phyloP scores from a whole-genome alignment of 2,888 invertebrate species.

The Seira musarum region DNA sequence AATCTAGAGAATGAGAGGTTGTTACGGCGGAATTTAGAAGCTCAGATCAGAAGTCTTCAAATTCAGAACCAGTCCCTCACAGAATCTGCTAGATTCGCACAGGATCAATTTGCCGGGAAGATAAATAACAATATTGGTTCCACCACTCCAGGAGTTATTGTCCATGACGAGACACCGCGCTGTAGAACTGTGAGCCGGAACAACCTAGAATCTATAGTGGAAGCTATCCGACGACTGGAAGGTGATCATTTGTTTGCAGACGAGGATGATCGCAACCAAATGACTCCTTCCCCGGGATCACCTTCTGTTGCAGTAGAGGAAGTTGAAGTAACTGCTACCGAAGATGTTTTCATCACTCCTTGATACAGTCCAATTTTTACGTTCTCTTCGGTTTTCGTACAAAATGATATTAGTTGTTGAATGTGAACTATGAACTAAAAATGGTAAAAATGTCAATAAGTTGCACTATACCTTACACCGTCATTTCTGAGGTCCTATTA shows the following conservation, averaged over 20 bases:
- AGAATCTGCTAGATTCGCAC: slow-evolving; percentile 44
- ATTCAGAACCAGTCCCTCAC: slow-evolving; percentile 42
- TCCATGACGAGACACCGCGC: slow-evolving; percentile 41
- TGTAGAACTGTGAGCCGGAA: slow-evolving; percentile 44
- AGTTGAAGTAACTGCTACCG: slow-evolving; percentile 42
- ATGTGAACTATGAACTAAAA: no score
- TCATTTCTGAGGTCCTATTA: no score
- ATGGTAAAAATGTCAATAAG: no score
- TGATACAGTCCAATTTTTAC: slow-evolving; percentile 24
- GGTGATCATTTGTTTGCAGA: slow-evolving; percentile 48
- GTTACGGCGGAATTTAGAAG: slow-evolving; percentile 36
- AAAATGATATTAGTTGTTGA: slow-evolving; percentile 42
- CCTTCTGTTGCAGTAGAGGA: slow-evolving; percentile 37
- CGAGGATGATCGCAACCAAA: slow-evolving; percentile 29
- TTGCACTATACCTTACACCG: no score
- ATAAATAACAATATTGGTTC: slow-evolving; percentile 27
- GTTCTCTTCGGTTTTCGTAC: slow-evolving; percentile 43
- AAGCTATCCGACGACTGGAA: slow-evolving; percentile 46
- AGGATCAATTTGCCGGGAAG: slow-evolving; percentile 41
- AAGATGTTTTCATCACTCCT: slow-evolving; percentile 41
- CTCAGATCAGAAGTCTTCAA: slow-evolving; percentile 44
- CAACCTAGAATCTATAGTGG: slow-evolving; percentile 49
- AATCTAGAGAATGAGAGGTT: slow-evolving; percentile 42
- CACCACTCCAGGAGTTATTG: slow-evolving; percentile 44
- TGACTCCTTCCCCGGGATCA: slow-evolving; percentile 41